Base-by-base conservation (phyloP, 1,140 invertebrate species). In the Lysiphlebus fabarum region DNA sequence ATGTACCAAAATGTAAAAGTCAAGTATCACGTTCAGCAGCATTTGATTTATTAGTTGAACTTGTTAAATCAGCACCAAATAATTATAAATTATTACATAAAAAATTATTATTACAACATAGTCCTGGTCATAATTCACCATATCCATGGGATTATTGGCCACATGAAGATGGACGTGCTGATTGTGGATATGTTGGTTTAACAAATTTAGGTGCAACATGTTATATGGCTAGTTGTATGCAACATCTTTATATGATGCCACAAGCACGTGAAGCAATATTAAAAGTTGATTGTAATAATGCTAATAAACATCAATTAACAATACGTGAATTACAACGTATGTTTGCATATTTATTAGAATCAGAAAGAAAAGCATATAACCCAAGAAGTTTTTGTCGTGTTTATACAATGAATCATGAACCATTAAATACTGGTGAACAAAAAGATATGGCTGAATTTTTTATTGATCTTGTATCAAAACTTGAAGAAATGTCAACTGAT, bases 391-490 rank as follows among this genome's bases (percentile, higher is more conserved):
- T 98, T 72, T 97, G 95, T 78, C 92, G 95, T 69, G 93, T 95
- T 0, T 98, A 98, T 74, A 94, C 92, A 40, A 97, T 98, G 95
- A 93, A 97, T 72, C 91, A 94, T 70, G 93, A 96, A 71, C 92
- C 93, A 0, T 78, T 97, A 5, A 98, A 98, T 73, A 97, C 94
- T 0, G 93, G 93, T 1, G 95, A 98, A 75, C 95, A 97, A 74
- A 97, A 97, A 73, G 95, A 98, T 70, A 98, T 98, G 95, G 94
- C 94, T 0, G 95, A 98, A 77, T 97, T 97, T 78, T 97, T 97
- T 68, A 97, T 95, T 44, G 94, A 98, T 80, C 84, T 97, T 1
- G 94, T 98, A 7, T 94, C 91, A 6, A 98, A 97, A 74, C 74
- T 97, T 2, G 95, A 98, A 77, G 95, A 97, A 77, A 97, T 96